Base-by-base conservation (phyloP, 2,113 vertebrate genomes). In the Mus musculus region DNA sequence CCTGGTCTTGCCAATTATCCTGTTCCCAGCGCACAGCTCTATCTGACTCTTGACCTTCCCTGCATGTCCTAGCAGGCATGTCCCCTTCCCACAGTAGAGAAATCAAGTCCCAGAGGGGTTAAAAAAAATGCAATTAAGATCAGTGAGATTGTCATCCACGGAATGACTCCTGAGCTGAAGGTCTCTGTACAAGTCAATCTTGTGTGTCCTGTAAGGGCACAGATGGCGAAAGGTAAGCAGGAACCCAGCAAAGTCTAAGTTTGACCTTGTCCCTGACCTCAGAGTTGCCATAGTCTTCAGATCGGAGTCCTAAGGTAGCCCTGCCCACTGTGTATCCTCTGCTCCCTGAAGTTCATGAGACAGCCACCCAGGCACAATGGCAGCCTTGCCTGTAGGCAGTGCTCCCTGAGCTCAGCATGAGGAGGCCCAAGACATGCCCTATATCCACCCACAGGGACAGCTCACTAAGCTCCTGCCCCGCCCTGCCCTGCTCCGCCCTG, bases 271-370 rank as follows among this genome's bases (percentile, higher is more conserved):
- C 1, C 52, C 88, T 80, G 17, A 42, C 72, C 61, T 85, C 61
- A 2, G 24, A 24, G 89, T 22, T 5, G 3, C 19, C 5, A 3
- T 26, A 11, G 65, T n/a, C 78, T 86, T 52, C 72, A n/a, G 49
- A 59, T 8, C 0, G 0, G 0, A 90, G 42, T 46, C 54, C 39
- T 4, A 11, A 0, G 36, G 54, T 39, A 61, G 26, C 52, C n/a
- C n/a, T 0, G 0, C 26, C 65, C 4, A 0, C 49, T 0, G 28
- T 13, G 5, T 6, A 36, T 36, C 19, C 33, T 82, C 82, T 46
- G 17, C 14, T 49, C 17, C n/a, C 39, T 1, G 8, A 46, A 7
- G 42, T 33, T 61, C 12, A 2, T 0, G 30, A 16, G 1, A 22
- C 84, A 36, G 30, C 13, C 1, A 0, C 11, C 36, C 6, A 10